These are phyloP conservation scores for Florisuga fusca DNA, from an alignment of 2,797 vertebrate genomes.

Conservation along the genomic window DNA sequence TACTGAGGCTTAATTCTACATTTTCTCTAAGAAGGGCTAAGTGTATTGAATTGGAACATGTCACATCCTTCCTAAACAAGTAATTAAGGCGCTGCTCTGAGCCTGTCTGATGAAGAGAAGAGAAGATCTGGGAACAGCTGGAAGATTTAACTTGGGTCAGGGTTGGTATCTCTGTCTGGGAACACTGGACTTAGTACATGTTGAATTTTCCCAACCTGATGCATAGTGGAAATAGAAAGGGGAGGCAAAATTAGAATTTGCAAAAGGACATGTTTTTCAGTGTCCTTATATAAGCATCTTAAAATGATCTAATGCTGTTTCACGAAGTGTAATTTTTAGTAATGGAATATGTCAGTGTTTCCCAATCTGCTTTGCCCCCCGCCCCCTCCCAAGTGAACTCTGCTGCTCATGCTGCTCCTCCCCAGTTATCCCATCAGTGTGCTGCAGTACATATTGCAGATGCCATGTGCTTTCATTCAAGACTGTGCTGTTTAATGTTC, in stretches of 20 bases:
- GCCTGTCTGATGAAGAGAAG: constrained; percentile 46
- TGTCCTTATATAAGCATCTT: constrained; percentile 65
- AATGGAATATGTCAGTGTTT: constrained; percentile 73
- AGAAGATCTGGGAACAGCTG: constrained; percentile 33
- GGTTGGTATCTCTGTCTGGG: constrained; percentile 25
- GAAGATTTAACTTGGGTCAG: constrained; percentile 23
- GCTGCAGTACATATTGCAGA: background rate
- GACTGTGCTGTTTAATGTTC: fast-evolving
- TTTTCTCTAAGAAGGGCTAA: constrained; percentile 70
- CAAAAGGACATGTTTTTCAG: constrained; percentile 43
- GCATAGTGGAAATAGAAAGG: constrained; percentile 60
- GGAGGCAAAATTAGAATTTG: background rate
- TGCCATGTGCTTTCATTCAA: background rate
- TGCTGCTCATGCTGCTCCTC: background rate
- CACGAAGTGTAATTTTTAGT: constrained; percentile 56
- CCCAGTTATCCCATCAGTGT: background rate
- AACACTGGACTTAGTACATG: background rate
- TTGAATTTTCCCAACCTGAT: constrained; percentile 45
- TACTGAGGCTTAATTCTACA: constrained; percentile 76
- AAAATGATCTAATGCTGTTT: constrained; percentile 61
- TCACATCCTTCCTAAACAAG: constrained; percentile 76
- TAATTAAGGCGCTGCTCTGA: constrained; percentile 70
- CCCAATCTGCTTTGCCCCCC: constrained; percentile 27
- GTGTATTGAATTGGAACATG: constrained; percentile 73
- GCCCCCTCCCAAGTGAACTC: constrained; percentile 30